phyloP scores from a whole-genome alignment of 2,797 vertebrate genomes.

The Bucorvus abyssinicus region DNA sequence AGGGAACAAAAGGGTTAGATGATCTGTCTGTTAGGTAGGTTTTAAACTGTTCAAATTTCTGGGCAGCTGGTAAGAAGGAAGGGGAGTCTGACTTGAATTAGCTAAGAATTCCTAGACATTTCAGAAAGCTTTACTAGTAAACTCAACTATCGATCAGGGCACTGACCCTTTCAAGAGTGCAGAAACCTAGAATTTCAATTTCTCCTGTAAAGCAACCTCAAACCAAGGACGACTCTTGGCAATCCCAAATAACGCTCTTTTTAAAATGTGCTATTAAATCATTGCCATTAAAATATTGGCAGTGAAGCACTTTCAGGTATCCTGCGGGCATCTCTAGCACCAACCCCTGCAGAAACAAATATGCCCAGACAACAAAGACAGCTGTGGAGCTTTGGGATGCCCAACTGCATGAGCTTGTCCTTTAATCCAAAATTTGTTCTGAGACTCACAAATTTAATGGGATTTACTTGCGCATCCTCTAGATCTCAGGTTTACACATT shows the following conservation, averaged over 20 bases:
- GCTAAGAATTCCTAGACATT: not conserved
- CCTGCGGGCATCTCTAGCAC: not conserved
- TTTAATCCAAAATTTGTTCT: not conserved
- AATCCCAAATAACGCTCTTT: not conserved
- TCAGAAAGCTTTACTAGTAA: conserved; percentile 14
- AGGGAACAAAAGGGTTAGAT: not conserved
- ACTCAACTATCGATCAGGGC: not conserved
- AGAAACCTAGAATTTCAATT: conserved; percentile 1
- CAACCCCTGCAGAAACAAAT: not conserved
- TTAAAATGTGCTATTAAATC: not conserved
- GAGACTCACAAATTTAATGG: not conserved
- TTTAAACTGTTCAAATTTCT: not conserved
- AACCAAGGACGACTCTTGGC: not conserved
- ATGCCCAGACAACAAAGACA: not conserved
- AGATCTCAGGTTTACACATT: not conserved
- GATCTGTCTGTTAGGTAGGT: not conserved
- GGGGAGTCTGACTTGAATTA: not conserved
- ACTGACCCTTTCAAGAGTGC: not conserved
- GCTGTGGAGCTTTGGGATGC: not conserved
- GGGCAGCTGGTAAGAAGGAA: not conserved
- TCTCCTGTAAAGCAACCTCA: not conserved
- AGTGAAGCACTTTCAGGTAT: not conserved
- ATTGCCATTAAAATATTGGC: not conserved
- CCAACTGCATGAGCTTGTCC: not conserved
- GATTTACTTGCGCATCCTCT: not conserved